These are phyloP conservation scores for Drosophila albomicans DNA, from an alignment of 1,140 invertebrate species.

Conservation along the genomic window DNA sequence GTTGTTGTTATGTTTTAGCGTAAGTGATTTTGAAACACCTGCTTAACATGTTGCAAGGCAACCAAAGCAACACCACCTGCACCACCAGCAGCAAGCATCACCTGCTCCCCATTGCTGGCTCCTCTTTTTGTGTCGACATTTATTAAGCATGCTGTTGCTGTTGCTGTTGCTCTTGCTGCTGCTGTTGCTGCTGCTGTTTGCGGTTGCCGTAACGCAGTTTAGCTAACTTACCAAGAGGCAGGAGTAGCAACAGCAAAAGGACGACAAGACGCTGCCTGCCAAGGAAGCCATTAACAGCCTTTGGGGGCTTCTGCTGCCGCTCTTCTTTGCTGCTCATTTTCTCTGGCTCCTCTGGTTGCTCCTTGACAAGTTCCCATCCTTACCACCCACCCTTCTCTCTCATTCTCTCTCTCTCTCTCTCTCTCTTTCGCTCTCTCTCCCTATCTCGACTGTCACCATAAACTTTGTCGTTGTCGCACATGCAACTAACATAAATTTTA, in stretches of 20 bases:
- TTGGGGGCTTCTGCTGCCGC: slow-evolving; percentile 39
- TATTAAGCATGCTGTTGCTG: slow-evolving; percentile 74
- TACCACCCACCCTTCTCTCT: not conserved
- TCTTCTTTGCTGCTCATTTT: slow-evolving; percentile 58
- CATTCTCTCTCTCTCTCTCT: not conserved
- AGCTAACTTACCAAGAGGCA: slow-evolving; percentile 45
- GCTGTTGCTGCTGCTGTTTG: slow-evolving; percentile 52
- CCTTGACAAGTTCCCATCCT: slow-evolving; percentile 5
- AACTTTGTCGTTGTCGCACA: slow-evolving; percentile 54
- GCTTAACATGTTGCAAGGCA: slow-evolving; percentile 77
- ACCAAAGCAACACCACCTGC: slow-evolving; percentile 29
- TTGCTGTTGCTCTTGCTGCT: slow-evolving; percentile 22
- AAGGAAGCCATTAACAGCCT: slow-evolving; percentile 79
- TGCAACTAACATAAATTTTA: slow-evolving; percentile 80
- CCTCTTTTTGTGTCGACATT: slow-evolving; percentile 74
- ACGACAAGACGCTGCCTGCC: slow-evolving; percentile 41
- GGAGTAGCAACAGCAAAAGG: slow-evolving; percentile 7
- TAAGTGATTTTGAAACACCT: slow-evolving; percentile 82
- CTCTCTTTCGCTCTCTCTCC: not conserved
- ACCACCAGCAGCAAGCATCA: not conserved
- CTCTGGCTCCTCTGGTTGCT: slow-evolving; percentile 8
- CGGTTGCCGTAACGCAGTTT: slow-evolving; percentile 74
- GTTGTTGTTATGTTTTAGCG: slow-evolving; percentile 67
- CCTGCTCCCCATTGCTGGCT: not conserved
- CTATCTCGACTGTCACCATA: slow-evolving; percentile 20